Conservation (phyloP, 2,113 vertebrate species). For the Glaucomys volans region DNA sequence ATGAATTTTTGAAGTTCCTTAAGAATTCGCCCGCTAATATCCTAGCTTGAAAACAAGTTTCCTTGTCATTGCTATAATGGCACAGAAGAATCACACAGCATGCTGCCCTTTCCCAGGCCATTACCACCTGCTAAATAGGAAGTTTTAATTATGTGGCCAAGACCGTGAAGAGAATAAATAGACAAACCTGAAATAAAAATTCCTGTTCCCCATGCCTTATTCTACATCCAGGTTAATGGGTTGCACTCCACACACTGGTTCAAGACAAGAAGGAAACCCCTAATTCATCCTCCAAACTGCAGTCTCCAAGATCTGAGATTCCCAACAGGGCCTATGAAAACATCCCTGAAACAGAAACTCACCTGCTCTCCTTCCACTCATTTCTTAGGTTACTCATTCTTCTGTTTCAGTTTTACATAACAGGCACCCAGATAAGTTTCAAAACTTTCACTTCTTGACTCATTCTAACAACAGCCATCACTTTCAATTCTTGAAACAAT, state of each 20-base stretch:
- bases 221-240: neutral
- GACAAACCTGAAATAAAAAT: neutral
- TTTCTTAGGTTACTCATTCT: neutral
- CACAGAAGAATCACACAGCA: neutral
- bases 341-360: neutral
- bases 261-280: neutral
- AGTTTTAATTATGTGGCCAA: conserved; percentile 3
- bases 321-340: neutral
- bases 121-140: neutral
- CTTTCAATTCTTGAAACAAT: neutral
- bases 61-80: neutral
- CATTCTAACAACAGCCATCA: neutral
- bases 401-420: too few relatives aligned
- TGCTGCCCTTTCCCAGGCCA: neutral
- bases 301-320: neutral
- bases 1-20: neutral
- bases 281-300: neutral
- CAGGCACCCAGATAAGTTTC: neutral
- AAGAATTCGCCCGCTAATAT: neutral
- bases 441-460: conserved; percentile 43
- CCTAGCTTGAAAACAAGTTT: neutral
- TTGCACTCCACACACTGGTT: neutral
- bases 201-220: neutral
- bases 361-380: neutral
- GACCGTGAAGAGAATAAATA: neutral